Conservation (phyloP, 1,140 invertebrate species). For the Lepidotrigona ventralis region DNA sequence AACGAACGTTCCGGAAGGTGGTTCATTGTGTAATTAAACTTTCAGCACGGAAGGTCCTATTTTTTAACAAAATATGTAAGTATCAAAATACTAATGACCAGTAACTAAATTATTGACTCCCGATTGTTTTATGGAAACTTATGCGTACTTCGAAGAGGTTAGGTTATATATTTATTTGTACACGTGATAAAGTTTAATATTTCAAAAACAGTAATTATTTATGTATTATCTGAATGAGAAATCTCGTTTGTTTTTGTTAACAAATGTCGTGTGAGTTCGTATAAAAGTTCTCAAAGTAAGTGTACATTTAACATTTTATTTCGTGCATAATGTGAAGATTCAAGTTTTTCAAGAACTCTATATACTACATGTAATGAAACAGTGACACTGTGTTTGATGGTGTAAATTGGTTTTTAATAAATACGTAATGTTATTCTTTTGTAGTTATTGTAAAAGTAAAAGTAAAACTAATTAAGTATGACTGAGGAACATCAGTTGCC, state of each 20-base stretch:
- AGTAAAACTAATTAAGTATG: slow-evolving; percentile 43
- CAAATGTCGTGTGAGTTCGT: neutral
- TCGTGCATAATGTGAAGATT: no score
- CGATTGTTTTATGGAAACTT: neutral
- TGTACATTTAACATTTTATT: neutral
- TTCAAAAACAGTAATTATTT: slow-evolving; percentile 16
- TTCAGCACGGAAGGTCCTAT: slow-evolving; percentile 27
- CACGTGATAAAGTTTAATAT: neutral
- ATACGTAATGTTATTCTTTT: slow-evolving; percentile 1
- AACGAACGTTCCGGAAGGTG: slow-evolving; percentile 57
- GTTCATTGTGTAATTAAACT: slow-evolving; percentile 40
- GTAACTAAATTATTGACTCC: neutral
- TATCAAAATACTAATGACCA: slow-evolving; percentile 10
- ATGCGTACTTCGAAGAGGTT: slow-evolving; percentile 30
- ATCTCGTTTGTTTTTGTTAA: neutral
- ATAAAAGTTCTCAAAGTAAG: neutral
- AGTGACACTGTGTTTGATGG: neutral
- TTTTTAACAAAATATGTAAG: slow-evolving; percentile 40
- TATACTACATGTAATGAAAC: neutral
- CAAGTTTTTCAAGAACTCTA: neutral
- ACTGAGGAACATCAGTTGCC: slow-evolving; percentile 64
- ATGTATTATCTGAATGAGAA: neutral
- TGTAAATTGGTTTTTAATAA: neutral
- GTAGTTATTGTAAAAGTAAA: slow-evolving; percentile 8
- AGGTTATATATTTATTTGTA: slow-evolving; percentile 31